Conservation (phyloP, 1,140 invertebrate species). For the Leucophenga varia region DNA sequence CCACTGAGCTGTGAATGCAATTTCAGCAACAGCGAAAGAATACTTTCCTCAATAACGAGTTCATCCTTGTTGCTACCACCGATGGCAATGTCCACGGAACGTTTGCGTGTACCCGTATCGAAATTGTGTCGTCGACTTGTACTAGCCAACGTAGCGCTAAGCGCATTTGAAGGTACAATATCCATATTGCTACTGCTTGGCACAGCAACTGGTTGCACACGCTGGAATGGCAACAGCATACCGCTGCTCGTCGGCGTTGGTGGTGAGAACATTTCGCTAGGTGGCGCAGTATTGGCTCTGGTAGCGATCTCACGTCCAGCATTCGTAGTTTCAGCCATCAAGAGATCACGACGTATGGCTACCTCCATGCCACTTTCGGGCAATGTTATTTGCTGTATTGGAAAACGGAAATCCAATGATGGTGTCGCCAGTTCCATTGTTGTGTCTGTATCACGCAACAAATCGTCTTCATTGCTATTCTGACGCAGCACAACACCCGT, state of each 20-base stretch:
- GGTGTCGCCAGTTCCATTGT: constrained; percentile 39
- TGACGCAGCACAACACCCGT: constrained; percentile 44
- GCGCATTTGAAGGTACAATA: constrained; percentile 42
- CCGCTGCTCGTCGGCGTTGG: constrained; percentile 38
- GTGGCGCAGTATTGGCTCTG: constrained; percentile 1
- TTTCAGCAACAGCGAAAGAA: constrained; percentile 87
- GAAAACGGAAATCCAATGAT: constrained; percentile 33
- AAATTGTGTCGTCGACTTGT: constrained; percentile 22
- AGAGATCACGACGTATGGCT: constrained; percentile 44
- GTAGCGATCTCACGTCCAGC: constrained; percentile 13
- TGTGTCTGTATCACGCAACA: constrained; percentile 19
- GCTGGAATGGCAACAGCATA: constrained; percentile 51
- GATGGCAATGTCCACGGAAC: constrained; percentile 46
- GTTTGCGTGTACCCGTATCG: constrained; percentile 37
- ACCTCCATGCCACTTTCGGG: constrained; percentile 55
- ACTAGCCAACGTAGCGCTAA: constrained; percentile 14
- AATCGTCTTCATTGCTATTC: constrained; percentile 38
- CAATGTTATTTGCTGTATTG: constrained; percentile 41
- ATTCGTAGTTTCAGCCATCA: constrained; percentile 33
- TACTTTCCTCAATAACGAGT: constrained; percentile 81
- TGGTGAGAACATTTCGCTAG: constrained; percentile 52
- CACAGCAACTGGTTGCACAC: constrained; percentile 51
- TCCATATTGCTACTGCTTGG: constrained; percentile 45
- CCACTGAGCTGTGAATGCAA: constrained; percentile 90
- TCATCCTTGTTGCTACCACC: constrained; percentile 57